Conservation (phyloP, 1,140 invertebrate species). For the Aphaenogaster rudis region DNA sequence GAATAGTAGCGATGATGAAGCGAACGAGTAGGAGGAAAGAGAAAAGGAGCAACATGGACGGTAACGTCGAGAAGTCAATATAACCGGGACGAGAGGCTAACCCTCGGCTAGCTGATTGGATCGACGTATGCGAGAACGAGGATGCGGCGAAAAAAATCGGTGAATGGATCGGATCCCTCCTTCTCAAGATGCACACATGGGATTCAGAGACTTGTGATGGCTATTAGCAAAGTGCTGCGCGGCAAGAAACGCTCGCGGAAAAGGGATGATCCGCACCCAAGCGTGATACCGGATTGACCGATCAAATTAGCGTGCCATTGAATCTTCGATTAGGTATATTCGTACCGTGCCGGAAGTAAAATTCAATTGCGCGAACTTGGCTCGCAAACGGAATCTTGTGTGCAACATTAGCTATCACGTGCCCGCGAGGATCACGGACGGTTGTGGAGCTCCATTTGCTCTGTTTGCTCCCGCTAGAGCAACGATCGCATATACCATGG, state of each 20-base stretch:
- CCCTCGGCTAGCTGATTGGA: conserved; percentile 55
- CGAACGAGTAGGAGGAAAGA: conserved; percentile 47
- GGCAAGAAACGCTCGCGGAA: conserved; percentile 27
- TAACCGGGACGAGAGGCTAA: conserved; percentile 46
- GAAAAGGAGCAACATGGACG: conserved; percentile 43
- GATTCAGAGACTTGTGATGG: conserved; percentile 3
- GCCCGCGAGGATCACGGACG: conserved; percentile 27
- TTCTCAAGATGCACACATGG: conserved; percentile 5
- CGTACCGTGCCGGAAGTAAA: conserved; percentile 41
- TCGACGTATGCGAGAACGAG: conserved; percentile 17
- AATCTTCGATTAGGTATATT: conserved; percentile 42
- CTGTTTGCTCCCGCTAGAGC: conserved; percentile 31
- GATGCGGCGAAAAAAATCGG: conserved; percentile 39
- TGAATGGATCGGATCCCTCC: conserved; percentile 16
- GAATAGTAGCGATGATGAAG: conserved; percentile 65
- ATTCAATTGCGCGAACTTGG: conserved; percentile 44
- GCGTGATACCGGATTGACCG: conserved; percentile 61
- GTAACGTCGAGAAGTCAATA: conserved; percentile 44
- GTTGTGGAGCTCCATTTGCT: not conserved
- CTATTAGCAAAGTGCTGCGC: conserved; percentile 56
- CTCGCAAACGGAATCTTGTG: not conserved
- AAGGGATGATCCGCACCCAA: conserved; percentile 53
- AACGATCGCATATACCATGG: conserved; percentile 40
- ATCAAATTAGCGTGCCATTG: conserved; percentile 65
- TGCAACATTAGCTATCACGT: conserved; percentile 39